Percentiles rank a stretch among this genome's conserved stretches.
Conservation (phyloP, 2,797 vertebrate species). For the Thripadectes ignobilis region DNA sequence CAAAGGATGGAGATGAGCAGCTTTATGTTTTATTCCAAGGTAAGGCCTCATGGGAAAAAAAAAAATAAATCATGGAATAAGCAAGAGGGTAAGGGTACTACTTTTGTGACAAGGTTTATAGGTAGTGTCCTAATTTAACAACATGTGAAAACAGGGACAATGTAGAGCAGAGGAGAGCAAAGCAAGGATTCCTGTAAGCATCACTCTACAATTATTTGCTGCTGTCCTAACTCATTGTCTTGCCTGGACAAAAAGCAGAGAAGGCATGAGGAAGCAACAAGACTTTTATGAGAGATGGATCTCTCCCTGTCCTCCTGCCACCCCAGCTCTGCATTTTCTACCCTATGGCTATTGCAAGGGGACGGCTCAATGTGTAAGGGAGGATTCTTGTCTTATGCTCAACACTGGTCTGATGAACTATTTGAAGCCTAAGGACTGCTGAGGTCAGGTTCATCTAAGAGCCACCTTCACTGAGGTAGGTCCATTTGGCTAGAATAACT, state of each 20-base stretch:
- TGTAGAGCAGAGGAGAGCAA: background rate
- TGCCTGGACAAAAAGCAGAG: background rate
- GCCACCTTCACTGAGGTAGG: background rate
- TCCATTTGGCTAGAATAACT: background rate
- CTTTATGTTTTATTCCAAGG: background rate
- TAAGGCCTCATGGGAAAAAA: background rate
- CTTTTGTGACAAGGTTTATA: background rate
- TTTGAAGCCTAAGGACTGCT: background rate
- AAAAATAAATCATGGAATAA: background rate
- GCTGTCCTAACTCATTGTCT: background rate
- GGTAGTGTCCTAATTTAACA: background rate
- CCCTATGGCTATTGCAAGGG: background rate
- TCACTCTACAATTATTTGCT: background rate
- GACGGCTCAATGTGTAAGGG: background rate
- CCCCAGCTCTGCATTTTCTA: background rate
- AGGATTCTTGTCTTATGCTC: background rate
- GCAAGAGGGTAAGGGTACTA: background rate
- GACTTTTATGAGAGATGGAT: background rate
- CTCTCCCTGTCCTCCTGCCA: background rate
- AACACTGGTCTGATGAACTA: fast-evolving
- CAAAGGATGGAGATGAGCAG: background rate
- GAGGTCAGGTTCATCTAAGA: background rate
- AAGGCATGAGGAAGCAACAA: fast-evolving
- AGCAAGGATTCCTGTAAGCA: background rate
- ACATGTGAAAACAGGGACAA: fast-evolving